Conservation (phyloP, 1,140 invertebrate genomes). For the Zaprionus capensis region DNA sequence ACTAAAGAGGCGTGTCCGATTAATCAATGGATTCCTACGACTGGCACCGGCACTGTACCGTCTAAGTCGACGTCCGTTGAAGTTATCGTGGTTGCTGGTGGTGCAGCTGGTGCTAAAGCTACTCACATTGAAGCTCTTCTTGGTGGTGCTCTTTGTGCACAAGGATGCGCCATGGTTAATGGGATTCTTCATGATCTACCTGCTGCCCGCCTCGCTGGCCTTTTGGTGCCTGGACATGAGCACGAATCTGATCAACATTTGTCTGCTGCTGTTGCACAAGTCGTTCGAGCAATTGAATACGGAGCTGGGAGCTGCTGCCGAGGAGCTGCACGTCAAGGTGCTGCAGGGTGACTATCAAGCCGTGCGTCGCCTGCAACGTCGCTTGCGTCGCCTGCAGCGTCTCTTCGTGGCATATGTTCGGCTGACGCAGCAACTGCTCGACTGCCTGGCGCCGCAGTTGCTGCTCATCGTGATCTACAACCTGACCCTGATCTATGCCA, state of each 20-base stretch:
- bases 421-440: conserved; percentile 45
- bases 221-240: conserved; percentile 56
- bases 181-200: conserved; percentile 5
- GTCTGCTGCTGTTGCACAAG: conserved; percentile 32
- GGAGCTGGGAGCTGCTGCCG: conserved; percentile 26
- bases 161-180: not conserved
- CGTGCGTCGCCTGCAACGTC: conserved; percentile 29
- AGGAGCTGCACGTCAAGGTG: conserved; percentile 32
- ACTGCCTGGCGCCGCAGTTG: conserved; percentile 50
- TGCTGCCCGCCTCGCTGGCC: conserved; percentile 37
- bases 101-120: conserved; percentile 45
- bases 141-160: not conserved
- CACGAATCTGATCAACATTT: conserved; percentile 44
- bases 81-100: conserved; percentile 46
- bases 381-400: conserved; percentile 30
- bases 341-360: conserved; percentile 34
- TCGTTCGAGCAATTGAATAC: conserved; percentile 50
- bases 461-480: conserved; percentile 53
- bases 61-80: conserved; percentile 22
- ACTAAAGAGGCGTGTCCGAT: conserved; percentile 13
- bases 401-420: conserved; percentile 38
- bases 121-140: conserved; percentile 38
- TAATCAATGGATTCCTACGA: conserved; percentile 47
- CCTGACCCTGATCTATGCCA: conserved; percentile 48
- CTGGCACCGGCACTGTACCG: conserved; percentile 43